Base-by-base conservation (phyloP, 1,140 invertebrate species). In the Brachionus manjavacas region DNA sequence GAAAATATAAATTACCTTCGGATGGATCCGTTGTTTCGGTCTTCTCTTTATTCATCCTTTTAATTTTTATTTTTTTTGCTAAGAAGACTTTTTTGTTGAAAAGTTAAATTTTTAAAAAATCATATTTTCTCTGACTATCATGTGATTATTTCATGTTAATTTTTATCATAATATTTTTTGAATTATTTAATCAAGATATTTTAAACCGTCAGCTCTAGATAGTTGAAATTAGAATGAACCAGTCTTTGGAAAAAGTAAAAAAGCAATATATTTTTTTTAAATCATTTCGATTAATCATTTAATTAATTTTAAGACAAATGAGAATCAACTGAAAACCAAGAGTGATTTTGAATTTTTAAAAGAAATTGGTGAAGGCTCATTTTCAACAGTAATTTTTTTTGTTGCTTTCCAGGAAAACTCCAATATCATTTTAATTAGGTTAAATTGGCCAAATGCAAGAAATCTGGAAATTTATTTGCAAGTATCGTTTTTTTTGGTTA, bases 331-430 rank as follows among this genome's bases (percentile, higher is more conserved):
- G 1, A 80, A 78, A 60, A 84, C n/a, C 7, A 8, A 25, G 12
- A 68, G 93, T 86, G 96, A 98, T 89, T 98, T 95, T 89, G 94
- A 95, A 85, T 98, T 98, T 91, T 95, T 95, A 39, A 96, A 96
- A 91, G 92, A 95, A 78, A 94, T 98, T 86, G 96, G 96, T 84
- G 95, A 98, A 90, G 96, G 96, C 83, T 97, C 96, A 88, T 98
- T 95, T 89, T 97, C 96, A 85, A 96, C 94, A 64, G 96, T 94
- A 89, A 91, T 90, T 90, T 81, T 49, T 31, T 46, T 39, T 20
- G 2, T 35, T 70, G 3, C 11, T 16, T 9, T 46, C 70, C 43
- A 20, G 6, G 20, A 1, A 84, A 76, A 49, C 31, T 31, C 16
- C 4, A 60, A 70, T 84, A 85, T 46, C 1, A 12, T 28, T 85